Base-by-base conservation (phyloP, 2,113 vertebrate genomes). In the Drymodes brunneopygia region DNA sequence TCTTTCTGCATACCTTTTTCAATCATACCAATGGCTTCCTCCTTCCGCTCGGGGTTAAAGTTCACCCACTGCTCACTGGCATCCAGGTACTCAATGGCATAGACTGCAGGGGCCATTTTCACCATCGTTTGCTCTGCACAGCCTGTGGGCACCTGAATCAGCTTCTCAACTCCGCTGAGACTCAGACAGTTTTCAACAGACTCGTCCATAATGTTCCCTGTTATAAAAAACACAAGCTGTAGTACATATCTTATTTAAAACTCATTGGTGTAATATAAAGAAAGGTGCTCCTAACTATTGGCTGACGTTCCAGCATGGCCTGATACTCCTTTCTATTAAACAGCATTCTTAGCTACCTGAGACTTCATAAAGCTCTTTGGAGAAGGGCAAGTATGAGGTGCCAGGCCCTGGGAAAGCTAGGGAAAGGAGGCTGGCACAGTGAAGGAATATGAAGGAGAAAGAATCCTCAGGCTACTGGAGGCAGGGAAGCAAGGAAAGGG, bases 121-220 rank as follows among this genome's bases (percentile, higher is more conserved):
- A 86, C 72, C 97, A 97, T 98, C 0, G 98, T 99, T 91, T 99
- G 98, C 78, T 99, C 98, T 58, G 97, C 97, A 79, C 98, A 99
- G 33, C 98, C 98, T 6, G 0, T 15, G 16, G 98, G 98, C 36
- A 98, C 80, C 15, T 7, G 21, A 14, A 98, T 98, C 79, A 99
- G 93, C 6, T n/a, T 17, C 35, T 88, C 69, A 77, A 98, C 96
- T 25, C 90, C 98, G 0, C 84, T 58, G 35, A 97, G 96, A 38
- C 96, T 97, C 38, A 99, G 98, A 29, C 98, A 97, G 27, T 96
- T 98, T 42, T 47, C 88, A 15, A 93, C 96, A 45, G 95, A 40
- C 24, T 97, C 85, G 2, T 45, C 48, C 78, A 97, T 96, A n/a
- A 95, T 65, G 74, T 58, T 82, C 16, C 96, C 96, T 97, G 85